Evolutionary conservation across 2,888 invertebrate species (phyloP).

Genomic region (Dynastes grantii): DNA sequence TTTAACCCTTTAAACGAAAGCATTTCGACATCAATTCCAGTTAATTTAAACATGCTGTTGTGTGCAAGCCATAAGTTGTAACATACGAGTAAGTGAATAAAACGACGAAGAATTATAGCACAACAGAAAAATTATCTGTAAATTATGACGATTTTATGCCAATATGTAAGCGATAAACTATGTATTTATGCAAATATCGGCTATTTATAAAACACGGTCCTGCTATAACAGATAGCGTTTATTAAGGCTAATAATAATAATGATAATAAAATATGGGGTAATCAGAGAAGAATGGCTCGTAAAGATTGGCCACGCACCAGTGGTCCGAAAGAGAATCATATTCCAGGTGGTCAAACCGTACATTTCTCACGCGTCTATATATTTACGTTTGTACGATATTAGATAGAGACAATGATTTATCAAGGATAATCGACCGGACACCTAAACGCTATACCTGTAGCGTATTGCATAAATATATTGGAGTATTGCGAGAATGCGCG

Average conservation of each 20-base stretch:
- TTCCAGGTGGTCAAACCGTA: slow-evolving; percentile 23
- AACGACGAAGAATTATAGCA: too few relatives aligned
- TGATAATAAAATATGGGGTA: slow-evolving; percentile 42
- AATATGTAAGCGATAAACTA: slow-evolving; percentile 14
- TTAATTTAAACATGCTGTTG: too few relatives aligned
- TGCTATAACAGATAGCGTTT: slow-evolving; percentile 23
- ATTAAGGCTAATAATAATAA: slow-evolving; percentile 28
- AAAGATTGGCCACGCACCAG: slow-evolving; percentile 16
- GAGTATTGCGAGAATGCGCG: too few relatives aligned
- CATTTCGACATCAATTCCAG: too few relatives aligned
- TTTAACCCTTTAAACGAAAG: too few relatives aligned
- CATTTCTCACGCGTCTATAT: slow-evolving; percentile 17
- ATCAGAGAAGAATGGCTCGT: slow-evolving; percentile 42
- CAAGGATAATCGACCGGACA: slow-evolving; percentile 28
- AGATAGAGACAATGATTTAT: slow-evolving; percentile 9
- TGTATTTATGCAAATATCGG: slow-evolving; percentile 24
- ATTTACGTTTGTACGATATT: slow-evolving; percentile 16
- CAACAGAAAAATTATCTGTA: neutral
- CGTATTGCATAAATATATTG: slow-evolving; percentile 7
- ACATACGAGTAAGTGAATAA: too few relatives aligned
- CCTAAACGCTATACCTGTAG: neutral
- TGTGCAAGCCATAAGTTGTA: too few relatives aligned
- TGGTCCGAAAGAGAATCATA: neutral
- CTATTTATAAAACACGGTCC: slow-evolving; percentile 7
- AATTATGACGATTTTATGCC: slow-evolving; percentile 25